Evolutionary conservation across 92 coral and sea anemone genomes (phyloP).

Genomic region (Parazoanthus atlanticus): DNA sequence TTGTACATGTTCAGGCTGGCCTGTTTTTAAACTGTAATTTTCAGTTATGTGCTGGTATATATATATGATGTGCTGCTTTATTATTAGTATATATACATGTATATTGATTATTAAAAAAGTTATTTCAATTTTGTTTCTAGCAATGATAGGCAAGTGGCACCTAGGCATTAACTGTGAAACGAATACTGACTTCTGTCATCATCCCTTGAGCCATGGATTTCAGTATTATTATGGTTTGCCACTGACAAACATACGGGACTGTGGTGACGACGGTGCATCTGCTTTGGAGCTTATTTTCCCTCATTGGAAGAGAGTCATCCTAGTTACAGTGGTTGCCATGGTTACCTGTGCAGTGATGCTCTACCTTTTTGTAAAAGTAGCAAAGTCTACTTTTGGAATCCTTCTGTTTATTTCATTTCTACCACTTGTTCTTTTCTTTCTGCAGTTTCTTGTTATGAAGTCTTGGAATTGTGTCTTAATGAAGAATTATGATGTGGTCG

Average conservation of each 20-base stretch:
- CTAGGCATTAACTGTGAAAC: slow-evolving; percentile 70
- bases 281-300: slow-evolving; percentile 47
- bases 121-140: slow-evolving; percentile 22
- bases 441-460: neutral
- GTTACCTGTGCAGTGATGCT: slow-evolving; percentile 33
- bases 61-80: too few relatives aligned
- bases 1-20: too few relatives aligned
- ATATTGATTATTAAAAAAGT: too few relatives aligned
- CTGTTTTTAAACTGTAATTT: too few relatives aligned
- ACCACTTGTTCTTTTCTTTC: neutral
- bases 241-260: slow-evolving; percentile 60
- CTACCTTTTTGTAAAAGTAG: slow-evolving; percentile 10
- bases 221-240: slow-evolving; percentile 81
- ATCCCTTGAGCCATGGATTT: slow-evolving; percentile 81
- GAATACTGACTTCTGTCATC: slow-evolving; percentile 61
- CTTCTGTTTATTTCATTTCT: neutral
- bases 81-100: too few relatives aligned
- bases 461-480: slow-evolving; percentile 32
- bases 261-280: slow-evolving; percentile 49
- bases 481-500: slow-evolving; percentile 58
- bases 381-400: neutral
- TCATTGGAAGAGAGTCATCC: slow-evolving; percentile 21
- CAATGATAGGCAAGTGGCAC: slow-evolving; percentile 88
- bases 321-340: slow-evolving; percentile 42
- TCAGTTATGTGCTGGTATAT: too few relatives aligned